Conservation (phyloP, 1,140 invertebrate species). For the Cydia pomonella region DNA sequence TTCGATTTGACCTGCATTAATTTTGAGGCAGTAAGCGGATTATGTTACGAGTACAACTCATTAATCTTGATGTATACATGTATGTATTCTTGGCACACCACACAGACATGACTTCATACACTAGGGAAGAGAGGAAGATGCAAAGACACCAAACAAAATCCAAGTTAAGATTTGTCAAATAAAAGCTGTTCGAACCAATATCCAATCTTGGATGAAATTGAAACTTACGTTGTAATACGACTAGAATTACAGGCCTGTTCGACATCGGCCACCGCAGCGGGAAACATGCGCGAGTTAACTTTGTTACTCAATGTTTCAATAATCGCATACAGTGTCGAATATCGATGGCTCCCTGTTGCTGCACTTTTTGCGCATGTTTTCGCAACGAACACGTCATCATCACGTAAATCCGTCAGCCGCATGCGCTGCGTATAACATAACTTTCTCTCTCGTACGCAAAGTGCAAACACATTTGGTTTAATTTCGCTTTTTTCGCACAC, state of each 20-base stretch:
- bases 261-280: neutral
- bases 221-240: neutral
- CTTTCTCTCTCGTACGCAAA: slow-evolving; percentile 54
- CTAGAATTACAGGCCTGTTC: neutral
- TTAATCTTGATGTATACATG: neutral
- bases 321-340: slow-evolving; percentile 13
- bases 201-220: neutral
- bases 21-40: neutral
- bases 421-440: slow-evolving; percentile 44
- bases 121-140: neutral
- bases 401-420: slow-evolving; percentile 46
- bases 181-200: neutral
- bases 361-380: slow-evolving; percentile 44
- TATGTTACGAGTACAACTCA: neutral
- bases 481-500: slow-evolving; percentile 51
- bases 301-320: slow-evolving; percentile 17
- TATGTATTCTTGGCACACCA: neutral
- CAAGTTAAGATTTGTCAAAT: neutral
- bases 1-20: slow-evolving; percentile 5
- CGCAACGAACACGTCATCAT: slow-evolving; percentile 48
- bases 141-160: neutral
- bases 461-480: slow-evolving; percentile 47
- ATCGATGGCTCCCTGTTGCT: slow-evolving; percentile 9
- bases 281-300: slow-evolving; percentile 2
- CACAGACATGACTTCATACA: neutral